These are phyloP conservation scores for Dicranocentrus wangi DNA, from an alignment of 2,888 invertebrate genomes.

Conservation along the genomic window DNA sequence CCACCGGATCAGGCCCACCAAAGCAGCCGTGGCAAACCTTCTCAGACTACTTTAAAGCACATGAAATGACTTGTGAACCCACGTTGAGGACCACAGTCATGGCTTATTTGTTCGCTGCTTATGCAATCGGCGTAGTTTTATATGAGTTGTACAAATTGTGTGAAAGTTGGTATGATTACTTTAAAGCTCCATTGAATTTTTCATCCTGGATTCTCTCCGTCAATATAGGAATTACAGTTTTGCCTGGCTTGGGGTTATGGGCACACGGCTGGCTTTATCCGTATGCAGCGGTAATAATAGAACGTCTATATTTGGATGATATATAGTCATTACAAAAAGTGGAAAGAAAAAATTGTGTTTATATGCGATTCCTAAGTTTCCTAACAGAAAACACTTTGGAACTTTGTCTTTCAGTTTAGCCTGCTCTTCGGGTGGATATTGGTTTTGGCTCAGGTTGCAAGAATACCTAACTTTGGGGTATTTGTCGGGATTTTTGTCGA, in stretches of 20 bases:
- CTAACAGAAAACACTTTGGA: too few relatives aligned
- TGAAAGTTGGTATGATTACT: constrained; percentile 40
- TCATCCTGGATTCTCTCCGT: constrained; percentile 66
- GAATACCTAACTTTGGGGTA: constrained; percentile 89
- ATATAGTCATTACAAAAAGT: too few relatives aligned
- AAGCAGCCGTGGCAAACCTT: constrained; percentile 15
- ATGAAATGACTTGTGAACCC: constrained; percentile 42
- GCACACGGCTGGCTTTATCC: constrained; percentile 64
- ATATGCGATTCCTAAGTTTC: too few relatives aligned
- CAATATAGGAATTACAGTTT: constrained; percentile 36
- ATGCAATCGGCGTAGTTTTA: constrained; percentile 16
- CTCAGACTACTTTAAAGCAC: constrained; percentile 39
- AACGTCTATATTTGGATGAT: background rate
- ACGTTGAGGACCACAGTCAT: constrained; percentile 7
- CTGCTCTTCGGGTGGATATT: constrained; percentile 88
- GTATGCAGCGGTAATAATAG: constrained; percentile 62
- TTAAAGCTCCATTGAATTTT: constrained; percentile 40
- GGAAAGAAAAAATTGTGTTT: too few relatives aligned
- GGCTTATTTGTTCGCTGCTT: constrained; percentile 39
- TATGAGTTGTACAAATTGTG: constrained; percentile 60
- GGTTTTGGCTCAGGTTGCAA: constrained; percentile 88
- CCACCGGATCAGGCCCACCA: background rate
- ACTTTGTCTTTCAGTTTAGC: constrained; percentile 75
- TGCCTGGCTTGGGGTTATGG: constrained; percentile 45
- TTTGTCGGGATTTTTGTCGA: constrained; percentile 92